Percentiles rank a stretch among this genome's conserved stretches.
Conservation (phyloP, 53 echinoderm and acorn worm genomes). For the Paracentrotus lividus region DNA sequence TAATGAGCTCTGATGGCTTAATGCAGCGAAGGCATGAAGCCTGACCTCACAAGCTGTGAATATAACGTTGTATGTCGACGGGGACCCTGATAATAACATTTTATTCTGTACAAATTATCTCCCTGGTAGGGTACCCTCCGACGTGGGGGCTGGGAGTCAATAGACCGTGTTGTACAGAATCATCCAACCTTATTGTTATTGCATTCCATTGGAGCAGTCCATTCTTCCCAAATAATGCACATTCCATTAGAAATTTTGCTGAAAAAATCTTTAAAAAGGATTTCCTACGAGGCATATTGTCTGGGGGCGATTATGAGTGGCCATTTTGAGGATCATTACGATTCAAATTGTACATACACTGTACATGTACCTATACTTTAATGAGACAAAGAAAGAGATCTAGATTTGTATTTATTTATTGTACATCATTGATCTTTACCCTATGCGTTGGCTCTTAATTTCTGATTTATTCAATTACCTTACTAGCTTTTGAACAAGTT, state of each 20-base stretch:
- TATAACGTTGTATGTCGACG: not conserved
- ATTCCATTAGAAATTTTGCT: constrained; percentile 1
- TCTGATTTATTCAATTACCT: no score
- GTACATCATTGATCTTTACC: no score
- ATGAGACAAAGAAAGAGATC: no score
- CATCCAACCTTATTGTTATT: constrained; percentile 43
- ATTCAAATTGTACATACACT: no score
- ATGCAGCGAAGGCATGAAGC: not conserved
- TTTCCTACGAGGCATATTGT: no score
- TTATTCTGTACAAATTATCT: not conserved
- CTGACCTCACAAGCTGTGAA: not conserved
- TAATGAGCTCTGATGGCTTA: not conserved
- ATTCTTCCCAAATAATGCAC: not conserved
- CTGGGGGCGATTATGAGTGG: no score
- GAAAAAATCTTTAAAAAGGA: no score
- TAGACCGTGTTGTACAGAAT: not conserved
- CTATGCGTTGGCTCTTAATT: no score
- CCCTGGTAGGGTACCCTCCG: not conserved
- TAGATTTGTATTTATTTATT: no score
- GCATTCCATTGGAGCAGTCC: not conserved
- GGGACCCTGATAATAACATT: not conserved
- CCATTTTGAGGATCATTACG: no score
- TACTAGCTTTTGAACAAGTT: no score
- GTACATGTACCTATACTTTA: no score
- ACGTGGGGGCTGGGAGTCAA: not conserved